Evolutionary conservation across 1,140 invertebrate species (phyloP).

Genomic region (Pseudachorutes palmiensis): DNA sequence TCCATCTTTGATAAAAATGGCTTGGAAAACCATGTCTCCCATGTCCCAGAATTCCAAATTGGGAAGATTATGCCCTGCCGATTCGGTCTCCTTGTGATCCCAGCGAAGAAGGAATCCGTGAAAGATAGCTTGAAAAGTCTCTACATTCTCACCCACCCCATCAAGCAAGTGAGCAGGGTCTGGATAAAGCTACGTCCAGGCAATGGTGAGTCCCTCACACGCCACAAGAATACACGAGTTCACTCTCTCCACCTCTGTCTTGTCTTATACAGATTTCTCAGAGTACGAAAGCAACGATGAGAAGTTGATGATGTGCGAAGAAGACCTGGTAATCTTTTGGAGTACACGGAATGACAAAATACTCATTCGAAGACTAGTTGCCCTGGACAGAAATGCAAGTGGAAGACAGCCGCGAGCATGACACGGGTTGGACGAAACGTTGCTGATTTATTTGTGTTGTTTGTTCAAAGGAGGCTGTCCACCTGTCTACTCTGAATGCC

Average conservation of each 20-base stretch:
- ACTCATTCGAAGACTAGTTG: constrained; percentile 22
- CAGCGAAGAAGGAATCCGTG: constrained; percentile 11
- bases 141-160: constrained; percentile 33
- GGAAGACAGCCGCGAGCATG: background rate
- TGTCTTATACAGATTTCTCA: constrained; percentile 22
- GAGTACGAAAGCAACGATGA: constrained; percentile 27
- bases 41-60: constrained; percentile 35
- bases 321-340: constrained; percentile 36
- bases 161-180: constrained; percentile 37
- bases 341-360: constrained; percentile 29
- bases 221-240: constrained; percentile 7
- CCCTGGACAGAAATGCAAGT: constrained; percentile 1
- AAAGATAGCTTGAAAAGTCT: constrained; percentile 20
- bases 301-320: constrained; percentile 27
- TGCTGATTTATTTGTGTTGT: background rate
- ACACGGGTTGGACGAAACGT: background rate
- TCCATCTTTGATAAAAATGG: constrained; percentile 29
- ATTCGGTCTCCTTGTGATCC: constrained; percentile 32
- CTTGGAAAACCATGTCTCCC: constrained; percentile 32
- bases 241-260: background rate
- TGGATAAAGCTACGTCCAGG: constrained; percentile 14
- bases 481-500: constrained; percentile 22
- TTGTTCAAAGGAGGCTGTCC: constrained; percentile 7
- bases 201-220: constrained; percentile 7
- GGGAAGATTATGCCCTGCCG: constrained; percentile 22